A percentile compares a stretch with the other conserved stretches of the same genome.
phyloP scores from a whole-genome alignment of 2,113 vertebrate species.

The Spheniscus mendiculus region DNA sequence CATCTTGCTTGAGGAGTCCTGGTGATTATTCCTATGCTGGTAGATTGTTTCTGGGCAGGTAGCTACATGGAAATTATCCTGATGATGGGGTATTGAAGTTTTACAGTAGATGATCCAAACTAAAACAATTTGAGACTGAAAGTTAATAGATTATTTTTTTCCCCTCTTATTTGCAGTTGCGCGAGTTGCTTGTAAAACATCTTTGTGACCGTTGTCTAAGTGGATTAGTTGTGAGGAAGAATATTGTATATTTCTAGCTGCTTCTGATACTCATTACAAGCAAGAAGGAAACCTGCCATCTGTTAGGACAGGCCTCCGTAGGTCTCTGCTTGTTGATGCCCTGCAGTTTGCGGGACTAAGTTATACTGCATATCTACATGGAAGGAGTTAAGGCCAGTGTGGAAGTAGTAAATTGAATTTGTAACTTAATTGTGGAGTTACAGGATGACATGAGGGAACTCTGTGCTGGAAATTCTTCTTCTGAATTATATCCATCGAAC shows the following conservation, averaged over 20 bases:
- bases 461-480: background rate
- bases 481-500: background rate
- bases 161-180: background rate
- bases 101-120: background rate
- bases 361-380: fast-evolving
- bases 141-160: background rate
- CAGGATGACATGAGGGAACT: background rate
- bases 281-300: background rate
- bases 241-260: background rate
- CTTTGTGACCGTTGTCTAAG: background rate
- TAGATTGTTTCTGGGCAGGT: background rate
- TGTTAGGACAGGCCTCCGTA: background rate
- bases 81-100: background rate
- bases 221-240: background rate
- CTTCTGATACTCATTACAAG: background rate
- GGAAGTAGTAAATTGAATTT: background rate
- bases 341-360: background rate
- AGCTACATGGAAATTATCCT: background rate
- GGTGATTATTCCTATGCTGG: background rate
- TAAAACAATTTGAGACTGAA: background rate
- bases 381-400: background rate
- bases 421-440: background rate
- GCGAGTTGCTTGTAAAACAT: background rate
- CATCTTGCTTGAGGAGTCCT: background rate
- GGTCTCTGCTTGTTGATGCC: background rate